phyloP scores from a whole-genome alignment of 37 sponge, comb jelly and placozoan species.

The Cliona cf. orientalis region DNA sequence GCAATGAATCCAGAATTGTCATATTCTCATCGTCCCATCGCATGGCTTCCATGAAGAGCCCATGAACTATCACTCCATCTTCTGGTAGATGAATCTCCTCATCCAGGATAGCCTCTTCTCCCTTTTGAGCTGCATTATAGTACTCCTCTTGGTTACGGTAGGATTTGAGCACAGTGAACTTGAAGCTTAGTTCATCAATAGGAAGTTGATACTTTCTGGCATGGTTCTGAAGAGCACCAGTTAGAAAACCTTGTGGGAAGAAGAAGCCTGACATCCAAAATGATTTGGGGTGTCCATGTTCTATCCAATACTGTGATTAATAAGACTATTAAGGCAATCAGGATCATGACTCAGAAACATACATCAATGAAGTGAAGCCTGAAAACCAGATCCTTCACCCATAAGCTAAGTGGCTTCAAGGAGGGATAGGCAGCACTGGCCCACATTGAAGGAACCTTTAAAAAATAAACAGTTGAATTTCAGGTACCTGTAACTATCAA shows the following conservation, averaged over 20 bases:
- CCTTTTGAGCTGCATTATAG: constrained; percentile 72
- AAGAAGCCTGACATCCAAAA: constrained; percentile 99
- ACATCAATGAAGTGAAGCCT: constrained; percentile 94
- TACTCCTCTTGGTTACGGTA: constrained; percentile 90
- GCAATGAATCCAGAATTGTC: constrained; percentile 73
- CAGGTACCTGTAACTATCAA: not conserved
- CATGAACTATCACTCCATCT: constrained; percentile 96
- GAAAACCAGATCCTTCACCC: constrained; percentile 95
- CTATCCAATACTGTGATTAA: constrained; percentile 83
- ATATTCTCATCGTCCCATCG: constrained; percentile 91
- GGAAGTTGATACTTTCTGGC: constrained; percentile 97
- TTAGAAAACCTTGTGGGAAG: constrained; percentile 99
- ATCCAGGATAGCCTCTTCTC: constrained; percentile 41
- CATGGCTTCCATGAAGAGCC: constrained; percentile 94
- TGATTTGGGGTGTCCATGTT: constrained; percentile 84
- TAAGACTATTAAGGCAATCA: not conserved
- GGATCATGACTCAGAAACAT: not conserved
- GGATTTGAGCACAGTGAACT: constrained; percentile 54
- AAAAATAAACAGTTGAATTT: not conserved
- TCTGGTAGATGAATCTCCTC: constrained; percentile 63
- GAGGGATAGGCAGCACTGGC: constrained; percentile 97
- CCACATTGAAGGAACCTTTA: constrained; percentile 92
- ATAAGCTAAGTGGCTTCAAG: constrained; percentile 94
- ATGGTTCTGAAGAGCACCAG: constrained; percentile 97
- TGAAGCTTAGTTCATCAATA: constrained; percentile 95